These are phyloP conservation scores for Capra hircus DNA, from an alignment of 2,113 vertebrate species.

Conservation along the genomic window DNA sequence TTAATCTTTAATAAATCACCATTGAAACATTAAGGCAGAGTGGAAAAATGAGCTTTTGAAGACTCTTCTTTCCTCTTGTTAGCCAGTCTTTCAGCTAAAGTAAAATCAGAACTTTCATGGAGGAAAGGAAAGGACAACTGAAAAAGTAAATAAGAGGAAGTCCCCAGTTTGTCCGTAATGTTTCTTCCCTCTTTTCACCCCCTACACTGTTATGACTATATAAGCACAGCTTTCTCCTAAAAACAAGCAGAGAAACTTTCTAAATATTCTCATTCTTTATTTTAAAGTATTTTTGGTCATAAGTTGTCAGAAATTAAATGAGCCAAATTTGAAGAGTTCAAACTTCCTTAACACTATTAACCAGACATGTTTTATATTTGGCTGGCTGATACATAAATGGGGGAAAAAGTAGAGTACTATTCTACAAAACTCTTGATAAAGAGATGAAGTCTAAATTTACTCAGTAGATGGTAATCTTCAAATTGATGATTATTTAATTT, in stretches of 20 bases:
- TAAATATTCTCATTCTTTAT: constrained; percentile 10
- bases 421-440: constrained; percentile 26
- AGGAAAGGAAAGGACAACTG: not conserved
- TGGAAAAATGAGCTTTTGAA: constrained; percentile 14
- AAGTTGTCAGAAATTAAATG: constrained; percentile 19
- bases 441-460: constrained; percentile 45
- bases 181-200: not conserved
- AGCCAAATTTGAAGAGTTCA: constrained; percentile 22
- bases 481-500: constrained; percentile 40
- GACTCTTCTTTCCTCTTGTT: not conserved
- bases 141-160: not conserved
- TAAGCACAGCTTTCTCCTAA: not conserved
- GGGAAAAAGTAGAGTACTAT: not conserved
- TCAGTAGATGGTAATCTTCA: not conserved
- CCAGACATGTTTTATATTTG: not conserved
- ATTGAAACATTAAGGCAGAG: not conserved
- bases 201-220: not conserved
- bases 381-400: not conserved
- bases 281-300: not conserved
- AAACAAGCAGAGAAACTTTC: not conserved
- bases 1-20: not conserved
- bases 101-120: not conserved
- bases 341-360: constrained; percentile 33
- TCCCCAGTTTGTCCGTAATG: not conserved
- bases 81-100: not conserved